Conservation (phyloP, 2,888 invertebrate genomes). For the Chymomyza procnemis region DNA sequence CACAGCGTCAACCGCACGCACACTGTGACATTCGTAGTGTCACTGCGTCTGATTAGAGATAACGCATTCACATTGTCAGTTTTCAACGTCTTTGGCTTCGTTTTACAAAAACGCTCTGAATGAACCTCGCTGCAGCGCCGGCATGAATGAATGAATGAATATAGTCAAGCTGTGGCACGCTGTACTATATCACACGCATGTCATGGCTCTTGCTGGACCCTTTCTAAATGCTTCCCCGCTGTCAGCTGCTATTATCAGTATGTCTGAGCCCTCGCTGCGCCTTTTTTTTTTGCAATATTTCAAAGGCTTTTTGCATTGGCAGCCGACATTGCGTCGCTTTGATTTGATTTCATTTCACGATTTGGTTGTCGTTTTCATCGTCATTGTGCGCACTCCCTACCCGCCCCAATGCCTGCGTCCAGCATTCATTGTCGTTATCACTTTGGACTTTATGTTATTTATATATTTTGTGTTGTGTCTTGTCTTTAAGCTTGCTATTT, state of each 20-base stretch:
- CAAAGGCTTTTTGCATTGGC: constrained; percentile 39
- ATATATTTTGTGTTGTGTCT: constrained; percentile 48
- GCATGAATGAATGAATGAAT: constrained; percentile 3
- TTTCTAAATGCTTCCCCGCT: not conserved
- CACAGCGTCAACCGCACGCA: not conserved
- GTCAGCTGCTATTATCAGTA: not conserved
- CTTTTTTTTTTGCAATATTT: constrained; percentile 47
- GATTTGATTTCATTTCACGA: constrained; percentile 52
- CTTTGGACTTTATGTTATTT: constrained; percentile 64
- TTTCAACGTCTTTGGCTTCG: constrained; percentile 2
- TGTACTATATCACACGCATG: not conserved
- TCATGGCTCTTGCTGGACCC: not conserved
- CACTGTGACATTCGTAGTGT: not conserved
- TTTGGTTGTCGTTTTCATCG: constrained; percentile 38
- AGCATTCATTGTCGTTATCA: constrained; percentile 53
- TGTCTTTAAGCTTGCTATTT: constrained; percentile 18
- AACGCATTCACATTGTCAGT: not conserved
- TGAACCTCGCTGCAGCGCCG: not conserved
- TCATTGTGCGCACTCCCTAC: constrained; percentile 22
- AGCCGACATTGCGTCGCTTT: constrained; percentile 26
- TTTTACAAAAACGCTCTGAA: not conserved
- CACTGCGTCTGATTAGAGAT: not conserved
- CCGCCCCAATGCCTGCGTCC: constrained; percentile 13
- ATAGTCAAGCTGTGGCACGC: not conserved
- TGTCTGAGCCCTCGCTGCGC: not conserved